Evolutionary conservation across 2,797 vertebrate genomes (phyloP), one percentile per base, ranked within the genome.

Genomic region (Poeciliopsis turneri): DNA sequence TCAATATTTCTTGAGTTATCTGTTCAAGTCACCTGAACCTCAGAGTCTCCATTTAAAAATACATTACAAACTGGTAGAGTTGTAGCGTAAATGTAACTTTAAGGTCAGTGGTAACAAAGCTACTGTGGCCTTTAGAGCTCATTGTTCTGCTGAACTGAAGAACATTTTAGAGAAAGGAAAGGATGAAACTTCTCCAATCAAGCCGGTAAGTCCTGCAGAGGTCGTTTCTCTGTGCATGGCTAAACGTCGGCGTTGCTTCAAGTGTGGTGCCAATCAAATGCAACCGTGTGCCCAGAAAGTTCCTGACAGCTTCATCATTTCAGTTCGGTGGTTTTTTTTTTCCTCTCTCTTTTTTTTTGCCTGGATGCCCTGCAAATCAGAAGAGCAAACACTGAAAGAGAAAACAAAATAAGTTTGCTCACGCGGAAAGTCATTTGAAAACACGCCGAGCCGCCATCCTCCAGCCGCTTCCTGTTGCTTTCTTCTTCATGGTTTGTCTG

Each of bases 61-160:
- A 11, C 30, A 66, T 36, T 20, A 30, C 20, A n/a, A 20, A 36
- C 33, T 36, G 30, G 61, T 20, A 10, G 20, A 33, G 30, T 33
- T 61, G 33, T 36, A 11, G 61, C 33, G 18, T 66, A 39, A 64
- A 39, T 10, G 3, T 23, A 53, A 25, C 51, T 25, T 53, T 53
- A 53, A 53, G 51, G 23, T 53, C 51, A 53, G 25, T 25, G 51
- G 49, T 25, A 53, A 53, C 51, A 1, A 25, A 25, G 49, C 49
- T 53, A 0, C 0, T 59, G 25, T 15, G 20, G 13, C 2, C 55
- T 30, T 33, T 83, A 79, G 69, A 80, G 6, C 45, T 15, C 36
- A 76, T 70, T 33, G 49, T 75, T 76, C 59, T 72, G 77, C 75
- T 64, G 75, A 73, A 28, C n/a, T 66, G 4, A 78, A 81, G 76